phyloP scores from a whole-genome alignment of 2,797 vertebrate genomes.

The Chelonia mydas region DNA sequence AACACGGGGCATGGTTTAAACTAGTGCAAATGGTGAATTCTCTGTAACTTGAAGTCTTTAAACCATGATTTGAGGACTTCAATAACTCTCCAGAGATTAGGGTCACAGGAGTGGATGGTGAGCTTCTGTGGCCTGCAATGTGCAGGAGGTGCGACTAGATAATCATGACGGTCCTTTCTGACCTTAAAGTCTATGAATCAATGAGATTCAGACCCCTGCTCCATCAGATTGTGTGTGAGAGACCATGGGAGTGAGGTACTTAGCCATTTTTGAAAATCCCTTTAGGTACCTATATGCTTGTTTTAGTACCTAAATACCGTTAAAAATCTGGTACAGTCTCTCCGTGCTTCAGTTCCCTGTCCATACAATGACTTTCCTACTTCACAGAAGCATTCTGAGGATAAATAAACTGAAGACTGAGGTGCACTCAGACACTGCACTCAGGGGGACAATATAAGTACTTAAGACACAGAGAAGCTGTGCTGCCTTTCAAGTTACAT shows the following conservation, averaged over 20 bases:
- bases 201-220: neutral
- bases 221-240: neutral
- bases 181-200: neutral
- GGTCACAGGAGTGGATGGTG: too few relatives aligned
- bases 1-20: neutral
- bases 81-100: too few relatives aligned
- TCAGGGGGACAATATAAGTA: accelerated
- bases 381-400: neutral
- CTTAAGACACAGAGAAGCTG: neutral
- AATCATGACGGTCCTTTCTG: neutral
- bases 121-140: too few relatives aligned
- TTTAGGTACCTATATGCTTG: neutral
- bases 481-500: neutral
- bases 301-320: neutral
- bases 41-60: neutral
- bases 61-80: too few relatives aligned
- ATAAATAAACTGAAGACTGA: neutral
- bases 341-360: neutral
- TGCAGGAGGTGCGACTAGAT: neutral
- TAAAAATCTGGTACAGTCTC: neutral
- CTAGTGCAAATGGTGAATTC: neutral
- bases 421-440: neutral
- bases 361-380: neutral
- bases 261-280: neutral
- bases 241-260: neutral